Conservation (phyloP, 2,888 invertebrate genomes). For the Cremastobaeus sp. region DNA sequence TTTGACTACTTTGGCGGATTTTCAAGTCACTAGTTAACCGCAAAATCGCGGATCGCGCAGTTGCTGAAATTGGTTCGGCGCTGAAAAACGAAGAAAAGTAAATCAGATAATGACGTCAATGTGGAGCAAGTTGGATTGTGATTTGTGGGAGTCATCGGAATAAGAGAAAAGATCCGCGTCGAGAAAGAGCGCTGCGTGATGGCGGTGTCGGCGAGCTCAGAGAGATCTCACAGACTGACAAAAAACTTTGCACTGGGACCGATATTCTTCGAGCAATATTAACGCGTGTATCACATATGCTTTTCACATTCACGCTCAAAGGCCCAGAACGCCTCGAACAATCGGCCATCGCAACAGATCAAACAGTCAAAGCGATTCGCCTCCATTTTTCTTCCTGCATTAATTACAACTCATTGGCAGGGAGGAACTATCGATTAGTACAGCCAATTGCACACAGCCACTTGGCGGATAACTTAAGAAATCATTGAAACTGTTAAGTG, state of each 20-base stretch:
- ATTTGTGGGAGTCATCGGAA: not conserved
- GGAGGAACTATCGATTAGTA: slow-evolving; percentile 36
- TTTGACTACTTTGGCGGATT: slow-evolving; percentile 51
- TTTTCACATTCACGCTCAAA: slow-evolving; percentile 61
- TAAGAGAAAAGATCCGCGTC: slow-evolving; percentile 31
- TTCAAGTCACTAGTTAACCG: slow-evolving; percentile 39
- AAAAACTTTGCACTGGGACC: slow-evolving; percentile 67
- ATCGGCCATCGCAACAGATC: slow-evolving; percentile 43
- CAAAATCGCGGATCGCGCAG: too few species aligned
- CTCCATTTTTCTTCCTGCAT: not conserved
- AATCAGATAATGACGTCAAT: slow-evolving; percentile 33
- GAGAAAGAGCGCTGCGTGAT: slow-evolving; percentile 61
- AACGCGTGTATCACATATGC: slow-evolving; percentile 76
- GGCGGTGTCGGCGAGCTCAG: slow-evolving; percentile 70
- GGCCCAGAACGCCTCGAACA: slow-evolving; percentile 47
- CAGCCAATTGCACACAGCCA: slow-evolving; percentile 44
- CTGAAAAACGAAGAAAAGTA: too few species aligned
- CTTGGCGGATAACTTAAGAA: slow-evolving; percentile 50
- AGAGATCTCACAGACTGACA: slow-evolving; percentile 75
- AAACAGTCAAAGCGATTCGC: slow-evolving; percentile 1
- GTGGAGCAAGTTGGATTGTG: slow-evolving; percentile 23
- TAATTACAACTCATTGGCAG: too few species aligned
- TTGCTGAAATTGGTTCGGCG: too few species aligned
- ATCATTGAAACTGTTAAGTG: slow-evolving; percentile 58
- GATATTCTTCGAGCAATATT: slow-evolving; percentile 66